Evolutionary conservation across 2,888 invertebrate genomes (phyloP).

Genomic region (Coelinius sp.): DNA sequence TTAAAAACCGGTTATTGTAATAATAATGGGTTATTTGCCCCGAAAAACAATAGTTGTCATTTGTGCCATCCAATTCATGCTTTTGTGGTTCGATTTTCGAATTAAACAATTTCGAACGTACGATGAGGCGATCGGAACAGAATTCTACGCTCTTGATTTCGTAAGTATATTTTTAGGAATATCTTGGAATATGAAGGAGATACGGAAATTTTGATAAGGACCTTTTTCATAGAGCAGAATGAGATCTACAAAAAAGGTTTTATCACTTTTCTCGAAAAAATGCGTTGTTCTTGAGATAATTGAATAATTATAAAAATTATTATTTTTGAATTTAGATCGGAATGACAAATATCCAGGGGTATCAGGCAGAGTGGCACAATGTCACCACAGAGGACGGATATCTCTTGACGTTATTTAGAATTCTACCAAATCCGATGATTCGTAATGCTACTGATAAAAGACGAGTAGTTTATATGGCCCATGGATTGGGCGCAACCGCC

Average conservation of each 20-base stretch:
- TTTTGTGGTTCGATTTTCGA: neutral
- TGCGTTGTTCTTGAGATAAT: neutral
- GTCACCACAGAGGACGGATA: conserved; percentile 61
- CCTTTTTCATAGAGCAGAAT: too few species aligned
- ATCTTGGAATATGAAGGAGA: too few species aligned
- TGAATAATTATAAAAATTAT: neutral
- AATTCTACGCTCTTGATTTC: conserved; percentile 4
- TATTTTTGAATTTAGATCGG: conserved; percentile 46
- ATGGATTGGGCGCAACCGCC: conserved; percentile 58
- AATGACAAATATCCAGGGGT: conserved; percentile 53
- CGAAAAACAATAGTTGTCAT: neutral
- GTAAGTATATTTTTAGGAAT: too few species aligned
- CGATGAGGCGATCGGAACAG: neutral
- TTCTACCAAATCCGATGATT: conserved; percentile 52
- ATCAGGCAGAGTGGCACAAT: conserved; percentile 58
- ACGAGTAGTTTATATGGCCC: conserved; percentile 56
- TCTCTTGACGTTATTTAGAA: conserved; percentile 55
- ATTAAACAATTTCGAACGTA: conserved; percentile 6
- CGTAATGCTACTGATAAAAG: conserved; percentile 47
- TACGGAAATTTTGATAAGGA: neutral
- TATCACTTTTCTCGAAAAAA: too few species aligned
- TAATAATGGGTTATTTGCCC: neutral
- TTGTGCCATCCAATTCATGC: neutral
- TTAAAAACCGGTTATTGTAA: too few species aligned
- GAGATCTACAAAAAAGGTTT: neutral